Evolutionary conservation across 2,888 invertebrate genomes (phyloP), one percentile per base, ranked within the genome.

Genomic region (Sminthurides aquaticus): DNA sequence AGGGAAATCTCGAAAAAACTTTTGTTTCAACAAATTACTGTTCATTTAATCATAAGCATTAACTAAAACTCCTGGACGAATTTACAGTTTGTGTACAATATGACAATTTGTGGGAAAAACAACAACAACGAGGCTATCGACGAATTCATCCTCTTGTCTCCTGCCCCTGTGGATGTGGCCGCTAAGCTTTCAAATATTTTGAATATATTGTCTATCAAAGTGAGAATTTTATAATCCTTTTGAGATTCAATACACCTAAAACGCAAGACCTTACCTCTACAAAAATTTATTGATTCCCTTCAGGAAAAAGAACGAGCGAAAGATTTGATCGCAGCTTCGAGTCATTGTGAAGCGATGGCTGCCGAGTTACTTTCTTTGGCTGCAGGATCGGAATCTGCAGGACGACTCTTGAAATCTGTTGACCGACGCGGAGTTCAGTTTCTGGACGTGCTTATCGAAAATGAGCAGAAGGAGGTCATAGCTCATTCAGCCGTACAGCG

Each of bases 81-180:
- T n/a, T 29, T 52, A 48, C 78, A 85, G 84, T 99, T 98, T 79
- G 91, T 97, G 60, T 97, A 96, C 80, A 98, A 99, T 79, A 82
- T 99, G 76, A 99, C 99, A 95, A 90, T 96, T 48, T 94, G 95
- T 79, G 94, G 95, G 26, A 96, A 96, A 79, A 91, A 91, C 80
- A 86, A 93, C 81, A 90, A 93, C 77, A 96, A 98, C 79, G 89
- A 91, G 76, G 96, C 98, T 0, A 91, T 99, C 69, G 92, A 96
- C 78, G 98, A 99, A 79, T 99, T 99, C 79, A 90, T 99, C 27
- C 82, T 99, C 66, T 91, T 96, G n/a, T 97, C 97, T 0, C 95
- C 96, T n/a, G 98, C 98, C 2, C 98, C 98, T 0, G 96, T 98
- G 28, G 98, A 99, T 78, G 94, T 97, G 18, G 98, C 99, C 24